Percentiles rank a stretch among this genome's conserved stretches.
Evolutionary conservation across 2,888 invertebrate species (phyloP).

Genomic region (Leptinotarsa haldemani): DNA sequence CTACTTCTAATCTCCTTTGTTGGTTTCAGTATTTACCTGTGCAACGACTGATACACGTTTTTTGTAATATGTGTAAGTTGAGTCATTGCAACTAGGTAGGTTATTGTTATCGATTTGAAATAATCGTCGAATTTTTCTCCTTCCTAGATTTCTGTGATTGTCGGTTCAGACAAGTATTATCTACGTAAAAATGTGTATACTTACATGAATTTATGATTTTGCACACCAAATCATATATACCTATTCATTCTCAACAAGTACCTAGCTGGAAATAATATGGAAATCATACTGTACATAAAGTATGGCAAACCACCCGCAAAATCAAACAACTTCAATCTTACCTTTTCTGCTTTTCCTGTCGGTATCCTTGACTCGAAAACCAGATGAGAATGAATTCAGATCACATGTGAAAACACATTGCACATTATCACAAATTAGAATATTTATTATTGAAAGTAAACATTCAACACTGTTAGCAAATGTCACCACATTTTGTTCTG

Average conservation of each 20-base stretch:
- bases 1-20: not conserved
- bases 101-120: not conserved
- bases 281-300: no score
- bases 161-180: slow-evolving; percentile 7
- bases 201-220: not conserved
- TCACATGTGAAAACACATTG: slow-evolving; percentile 31
- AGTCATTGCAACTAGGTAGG: slow-evolving; percentile 20
- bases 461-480: slow-evolving; percentile 26
- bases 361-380: slow-evolving; percentile 19
- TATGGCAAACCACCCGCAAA: no score
- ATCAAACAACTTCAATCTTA: slow-evolving; percentile 4
- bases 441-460: slow-evolving; percentile 11
- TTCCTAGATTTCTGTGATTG: slow-evolving; percentile 17
- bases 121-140: not conserved
- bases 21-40: not conserved
- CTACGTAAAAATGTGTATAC: not conserved
- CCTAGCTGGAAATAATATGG: no score
- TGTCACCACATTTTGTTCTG: slow-evolving; percentile 16
- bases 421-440: slow-evolving; percentile 35
- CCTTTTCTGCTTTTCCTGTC: slow-evolving; percentile 20
- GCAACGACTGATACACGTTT: not conserved
- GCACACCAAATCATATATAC: no score
- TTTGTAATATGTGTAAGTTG: not conserved
- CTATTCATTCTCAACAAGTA: no score
- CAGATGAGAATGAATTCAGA: slow-evolving; percentile 8